phyloP scores from a whole-genome alignment of 2,797 vertebrate genomes.

The Pseudopleuronectes americanus region DNA sequence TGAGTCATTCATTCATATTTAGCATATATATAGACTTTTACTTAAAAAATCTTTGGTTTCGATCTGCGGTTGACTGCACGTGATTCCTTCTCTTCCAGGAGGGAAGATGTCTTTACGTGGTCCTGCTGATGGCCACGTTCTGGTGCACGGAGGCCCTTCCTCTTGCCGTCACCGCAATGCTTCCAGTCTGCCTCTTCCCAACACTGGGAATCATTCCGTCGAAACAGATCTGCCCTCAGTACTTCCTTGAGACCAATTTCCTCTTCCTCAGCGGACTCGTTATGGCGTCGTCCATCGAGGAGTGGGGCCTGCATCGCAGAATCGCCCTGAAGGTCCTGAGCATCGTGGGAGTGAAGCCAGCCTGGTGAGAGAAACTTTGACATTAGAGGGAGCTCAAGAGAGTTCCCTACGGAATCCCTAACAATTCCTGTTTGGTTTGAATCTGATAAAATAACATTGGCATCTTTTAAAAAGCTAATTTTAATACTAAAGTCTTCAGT shows the following conservation, averaged over 20 bases:
- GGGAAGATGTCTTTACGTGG: slow-evolving; percentile 94
- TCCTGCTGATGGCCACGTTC: slow-evolving; percentile 93
- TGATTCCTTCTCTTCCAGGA: slow-evolving; percentile 82
- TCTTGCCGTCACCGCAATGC: slow-evolving; percentile 92
- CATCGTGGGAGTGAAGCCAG: slow-evolving; percentile 92
- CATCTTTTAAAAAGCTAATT: neutral
- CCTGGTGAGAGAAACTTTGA: slow-evolving; percentile 85
- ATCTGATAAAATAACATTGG: too few relatives aligned
- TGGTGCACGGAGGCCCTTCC: slow-evolving; percentile 98
- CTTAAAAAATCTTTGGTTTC: too few relatives aligned
- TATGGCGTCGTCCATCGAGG: slow-evolving; percentile 95
- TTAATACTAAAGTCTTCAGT: neutral
- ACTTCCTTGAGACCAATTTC: slow-evolving; percentile 97
- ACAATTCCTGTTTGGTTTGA: neutral
- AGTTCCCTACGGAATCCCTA: neutral
- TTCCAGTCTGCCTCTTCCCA: slow-evolving; percentile 95
- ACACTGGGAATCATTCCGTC: slow-evolving; percentile 93
- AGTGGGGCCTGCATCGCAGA: slow-evolving; percentile 95
- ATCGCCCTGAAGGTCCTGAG: slow-evolving; percentile 94
- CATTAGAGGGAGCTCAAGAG: too few relatives aligned
- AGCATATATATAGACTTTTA: too few relatives aligned
- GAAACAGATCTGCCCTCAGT: slow-evolving; percentile 92
- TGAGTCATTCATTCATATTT: too few relatives aligned
- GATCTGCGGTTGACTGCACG: neutral
- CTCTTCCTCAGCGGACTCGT: slow-evolving; percentile 96